A percentile compares a stretch with the other conserved stretches of the same genome.
Evolutionary conservation across 2,888 invertebrate genomes (phyloP).

Genomic region (Aphodius sticticus): DNA sequence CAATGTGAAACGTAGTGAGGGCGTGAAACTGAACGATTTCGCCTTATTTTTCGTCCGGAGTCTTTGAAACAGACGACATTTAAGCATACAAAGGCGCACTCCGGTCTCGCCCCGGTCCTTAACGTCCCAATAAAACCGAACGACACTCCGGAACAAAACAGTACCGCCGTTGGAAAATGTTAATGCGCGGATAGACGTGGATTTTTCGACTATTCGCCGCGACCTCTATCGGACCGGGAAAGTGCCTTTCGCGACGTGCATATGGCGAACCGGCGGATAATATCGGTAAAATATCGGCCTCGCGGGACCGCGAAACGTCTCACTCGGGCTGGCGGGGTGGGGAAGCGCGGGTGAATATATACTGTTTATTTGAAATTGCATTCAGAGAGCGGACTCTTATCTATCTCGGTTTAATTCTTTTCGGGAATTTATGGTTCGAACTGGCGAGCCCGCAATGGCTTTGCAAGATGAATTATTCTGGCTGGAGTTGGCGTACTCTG

Average conservation of each 20-base stretch:
- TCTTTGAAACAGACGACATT: slow-evolving; percentile 4
- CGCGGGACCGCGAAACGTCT: slow-evolving; percentile 30
- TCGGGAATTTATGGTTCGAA: slow-evolving; percentile 25
- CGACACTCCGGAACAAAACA: slow-evolving; percentile 6
- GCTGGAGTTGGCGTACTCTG: not conserved
- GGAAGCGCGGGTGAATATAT: slow-evolving; percentile 19
- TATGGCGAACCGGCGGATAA: slow-evolving; percentile 31
- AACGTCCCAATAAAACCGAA: slow-evolving; percentile 17
- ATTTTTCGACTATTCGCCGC: slow-evolving; percentile 25
- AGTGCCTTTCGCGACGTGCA: not conserved
- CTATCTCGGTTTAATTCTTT: slow-evolving; percentile 36
- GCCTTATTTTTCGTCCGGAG: not conserved
- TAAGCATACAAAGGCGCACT: not conserved
- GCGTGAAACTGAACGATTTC: not conserved
- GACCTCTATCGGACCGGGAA: not conserved
- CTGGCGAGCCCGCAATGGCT: not conserved
- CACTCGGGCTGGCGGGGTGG: not conserved
- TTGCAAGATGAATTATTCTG: not conserved
- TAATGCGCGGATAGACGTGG: slow-evolving; percentile 31
- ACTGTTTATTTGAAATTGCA: slow-evolving; percentile 36
- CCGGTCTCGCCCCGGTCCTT: not conserved
- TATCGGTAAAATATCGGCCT: slow-evolving; percentile 36
- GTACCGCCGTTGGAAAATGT: slow-evolving; percentile 24
- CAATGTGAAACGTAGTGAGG: not conserved
- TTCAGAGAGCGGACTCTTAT: slow-evolving; percentile 29